Conservation (phyloP, 2,113 vertebrate species). For the Rhizomys pruinosus region DNA sequence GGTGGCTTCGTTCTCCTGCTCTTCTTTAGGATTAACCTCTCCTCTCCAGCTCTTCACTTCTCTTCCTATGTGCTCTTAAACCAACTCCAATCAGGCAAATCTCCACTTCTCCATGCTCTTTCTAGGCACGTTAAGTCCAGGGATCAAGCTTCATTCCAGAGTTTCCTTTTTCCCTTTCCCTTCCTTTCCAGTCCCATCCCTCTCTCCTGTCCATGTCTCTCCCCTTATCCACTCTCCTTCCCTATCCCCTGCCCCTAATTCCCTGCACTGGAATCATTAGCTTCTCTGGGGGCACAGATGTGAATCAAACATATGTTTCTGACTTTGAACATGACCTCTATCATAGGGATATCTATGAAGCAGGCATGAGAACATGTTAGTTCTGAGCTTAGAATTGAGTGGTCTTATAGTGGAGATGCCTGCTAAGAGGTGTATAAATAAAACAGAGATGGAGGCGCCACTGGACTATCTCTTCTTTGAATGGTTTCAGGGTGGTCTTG, state of each 20-base stretch:
- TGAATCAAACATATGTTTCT: not conserved
- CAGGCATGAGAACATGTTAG: not conserved
- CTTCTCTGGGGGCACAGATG: not conserved
- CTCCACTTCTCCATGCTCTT: not conserved
- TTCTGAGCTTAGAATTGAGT: not conserved
- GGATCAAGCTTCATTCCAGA: not conserved
- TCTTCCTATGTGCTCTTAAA: not conserved
- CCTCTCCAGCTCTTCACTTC: not conserved
- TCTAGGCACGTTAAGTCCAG: not conserved
- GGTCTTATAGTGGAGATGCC: not conserved
- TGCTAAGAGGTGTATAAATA: not conserved
- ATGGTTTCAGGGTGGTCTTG: not conserved
- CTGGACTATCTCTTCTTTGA: not conserved
- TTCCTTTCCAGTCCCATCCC: too few species aligned
- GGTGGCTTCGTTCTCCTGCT: not conserved
- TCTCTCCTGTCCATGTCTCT: not conserved
- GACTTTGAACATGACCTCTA: not conserved
- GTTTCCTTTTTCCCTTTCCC: not conserved
- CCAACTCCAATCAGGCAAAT: not conserved
- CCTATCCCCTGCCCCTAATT: too few species aligned
- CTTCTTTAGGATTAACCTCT: not conserved
- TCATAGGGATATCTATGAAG: not conserved
- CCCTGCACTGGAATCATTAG: not conserved
- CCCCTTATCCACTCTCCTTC: fast-evolving
- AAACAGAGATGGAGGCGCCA: not conserved